Base-by-base conservation (phyloP, 2,888 invertebrate genomes). In the Apodemia hepburni region DNA sequence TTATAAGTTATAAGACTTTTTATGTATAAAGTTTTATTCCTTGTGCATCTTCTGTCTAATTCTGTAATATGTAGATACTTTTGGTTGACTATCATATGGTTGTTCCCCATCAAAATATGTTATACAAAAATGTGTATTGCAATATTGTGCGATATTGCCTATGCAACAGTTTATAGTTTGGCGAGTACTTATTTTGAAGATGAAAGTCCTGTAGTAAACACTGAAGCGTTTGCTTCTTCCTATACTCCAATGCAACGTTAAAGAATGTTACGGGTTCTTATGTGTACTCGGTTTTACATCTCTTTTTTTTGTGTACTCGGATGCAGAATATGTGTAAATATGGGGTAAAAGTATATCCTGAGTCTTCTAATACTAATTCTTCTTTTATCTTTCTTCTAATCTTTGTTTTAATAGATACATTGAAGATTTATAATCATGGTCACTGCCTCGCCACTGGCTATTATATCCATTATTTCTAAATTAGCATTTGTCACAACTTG, bases 401-500 rank as follows among this genome's bases (percentile, higher is more conserved):
- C n/a, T 47, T 47, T 47, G 47, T 47, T 47, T 47, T 17, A 17
- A 17, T 22, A 33, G 61, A 45, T 47, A 69, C 68, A 27, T 59
- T 65, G 12, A 69, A 69, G 51, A 73, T 69, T 54, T 69, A 61
- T 3, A 68, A 47, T 70, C 71, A 65, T 70, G 71, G 11, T 66
- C 63, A 38, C 68, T 68, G 58, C 71, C 70, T 54, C 68, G 66
- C 71, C 71, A 71, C 9, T 62, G 64, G 69, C 70, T 8, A 72
- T 69, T 58, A 66, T 70, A 57, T 68, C 67, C 63, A 61, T 66
- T 8, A 73, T 72, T 58, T 68, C 57, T 38, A 70, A 63, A 27
- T 67, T 65, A 9, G 69, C 65, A 67, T 71, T 59, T 42, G 59
- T 67, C 9, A 68, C 63, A 18, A 66, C 62, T 68, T 68, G 51